Evolutionary conservation across 1,140 invertebrate species (phyloP).

Genomic region (Caerostris extrusa): DNA sequence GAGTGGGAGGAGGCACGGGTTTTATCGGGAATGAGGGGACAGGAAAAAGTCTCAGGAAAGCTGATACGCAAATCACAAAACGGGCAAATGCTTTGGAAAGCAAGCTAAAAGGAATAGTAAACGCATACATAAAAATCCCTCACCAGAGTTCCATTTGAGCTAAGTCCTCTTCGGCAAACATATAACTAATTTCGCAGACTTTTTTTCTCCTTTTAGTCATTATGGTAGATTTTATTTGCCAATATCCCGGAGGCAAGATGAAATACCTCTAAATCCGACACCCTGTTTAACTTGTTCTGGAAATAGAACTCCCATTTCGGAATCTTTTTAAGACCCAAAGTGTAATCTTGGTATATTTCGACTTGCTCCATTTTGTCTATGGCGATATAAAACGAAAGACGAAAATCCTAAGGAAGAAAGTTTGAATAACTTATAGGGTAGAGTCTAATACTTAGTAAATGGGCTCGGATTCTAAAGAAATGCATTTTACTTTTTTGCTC

Average conservation of each 20-base stretch:
- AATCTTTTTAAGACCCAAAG: too few species aligned
- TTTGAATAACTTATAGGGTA: slow-evolving; percentile 32
- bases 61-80: too few species aligned
- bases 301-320: too few species aligned
- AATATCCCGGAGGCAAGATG: not conserved
- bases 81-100: too few species aligned
- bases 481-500: not conserved
- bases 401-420: not conserved
- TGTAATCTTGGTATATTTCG: not conserved
- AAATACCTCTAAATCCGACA: not conserved
- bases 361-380: not conserved
- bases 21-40: too few species aligned
- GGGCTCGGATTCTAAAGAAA: not conserved
- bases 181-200: too few species aligned
- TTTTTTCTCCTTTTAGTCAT: not conserved
- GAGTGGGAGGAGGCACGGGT: too few species aligned
- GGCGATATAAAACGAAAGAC: not conserved
- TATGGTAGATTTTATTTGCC: not conserved
- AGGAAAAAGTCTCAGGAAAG: too few species aligned
- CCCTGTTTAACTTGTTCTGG: not conserved
- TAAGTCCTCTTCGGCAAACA: too few species aligned
- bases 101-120: too few species aligned
- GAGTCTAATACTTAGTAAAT: slow-evolving; percentile 16
- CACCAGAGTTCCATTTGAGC: too few species aligned
- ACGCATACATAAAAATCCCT: too few species aligned